These are phyloP conservation scores for Harpagoxenus sublaevis DNA, from an alignment of 2,888 invertebrate genomes.

Conservation along the genomic window DNA sequence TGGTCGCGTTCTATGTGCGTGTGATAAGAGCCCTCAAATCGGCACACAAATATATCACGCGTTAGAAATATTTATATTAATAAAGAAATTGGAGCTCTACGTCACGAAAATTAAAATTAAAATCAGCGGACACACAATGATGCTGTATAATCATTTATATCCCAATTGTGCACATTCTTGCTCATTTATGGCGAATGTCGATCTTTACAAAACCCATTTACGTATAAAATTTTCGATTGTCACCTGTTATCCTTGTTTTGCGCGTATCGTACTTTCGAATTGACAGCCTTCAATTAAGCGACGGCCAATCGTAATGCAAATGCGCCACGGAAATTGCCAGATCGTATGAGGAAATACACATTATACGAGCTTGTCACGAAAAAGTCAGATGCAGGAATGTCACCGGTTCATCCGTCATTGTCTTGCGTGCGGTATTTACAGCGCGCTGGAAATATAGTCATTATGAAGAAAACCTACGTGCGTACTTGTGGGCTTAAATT, in stretches of 20 bases:
- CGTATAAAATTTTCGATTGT: constrained; percentile 44
- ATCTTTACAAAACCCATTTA: constrained; percentile 25
- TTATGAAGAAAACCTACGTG: constrained; percentile 9
- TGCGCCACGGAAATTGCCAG: constrained; percentile 26
- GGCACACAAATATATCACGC: background rate
- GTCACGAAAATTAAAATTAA: background rate
- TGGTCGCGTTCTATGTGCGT: constrained; percentile 20
- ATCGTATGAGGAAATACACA: constrained; percentile 10
- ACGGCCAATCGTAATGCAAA: constrained; percentile 34
- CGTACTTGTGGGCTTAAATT: constrained; percentile 10
- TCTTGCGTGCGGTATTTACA: constrained; percentile 40
- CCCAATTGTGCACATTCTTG: background rate
- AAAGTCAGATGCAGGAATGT: constrained; percentile 42
- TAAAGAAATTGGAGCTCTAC: background rate
- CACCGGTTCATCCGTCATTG: constrained; percentile 40
- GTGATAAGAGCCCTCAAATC: constrained; percentile 1
- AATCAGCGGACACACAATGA: background rate
- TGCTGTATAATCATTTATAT: background rate
- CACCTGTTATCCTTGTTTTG: constrained; percentile 27
- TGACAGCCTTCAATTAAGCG: constrained; percentile 46
- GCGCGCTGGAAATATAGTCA: constrained; percentile 7
- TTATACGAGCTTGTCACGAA: constrained; percentile 24
- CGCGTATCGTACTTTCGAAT: constrained; percentile 27
- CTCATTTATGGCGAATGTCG: constrained; percentile 17
- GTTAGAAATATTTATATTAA: background rate